Evolutionary conservation across 1,140 invertebrate species (phyloP), one percentile per base, ranked within the genome.

Genomic region (Pseudomyrmex flavicornis): DNA sequence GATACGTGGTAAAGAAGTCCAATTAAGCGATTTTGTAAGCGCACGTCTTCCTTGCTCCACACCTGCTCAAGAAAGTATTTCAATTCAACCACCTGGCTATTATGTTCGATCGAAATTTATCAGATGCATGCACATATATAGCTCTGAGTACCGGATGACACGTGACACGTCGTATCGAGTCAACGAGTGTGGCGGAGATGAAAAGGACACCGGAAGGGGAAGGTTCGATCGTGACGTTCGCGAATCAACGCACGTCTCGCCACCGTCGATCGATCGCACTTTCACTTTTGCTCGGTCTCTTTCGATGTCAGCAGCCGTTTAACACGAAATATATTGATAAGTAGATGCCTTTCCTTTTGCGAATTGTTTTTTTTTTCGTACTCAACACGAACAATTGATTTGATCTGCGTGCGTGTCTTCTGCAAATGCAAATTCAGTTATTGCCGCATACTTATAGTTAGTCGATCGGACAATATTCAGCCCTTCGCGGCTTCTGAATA

Each of bases 231-330:
- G 73, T 74, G 62, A 69, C 62, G 77, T 85, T 89, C 59, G 22
- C 52, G 15, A 86, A 84, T 89, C 85, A 75, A 89, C 76, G 82
- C 82, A 84, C 80, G 70, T 86, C 70, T 62, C 58, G 50, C 62
- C 63, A 54, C 56, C 73, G 69, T 84, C 86, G 82, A 87, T 85
- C 79, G 88, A 88, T 88, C 83, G 65, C 61, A 82, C 73, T 84
- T 86, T 88, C 74, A 86, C 80, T 89, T 88, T 85, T 88, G 77
- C 48, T 74, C 83, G 52, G 52, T 59, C 46, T 52, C 10, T 52
- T 13, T 44, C 68, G 72, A 83, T 87, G 80, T 86, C 80, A 74
- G 52, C 56, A 54, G 46, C 26, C 44, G 12, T 70, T 70, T 80
- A 50, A 80, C 48, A 70, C 5, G 54, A 44, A 44, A 58, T 7